These are phyloP conservation scores for Heteromurus nitidus DNA, from an alignment of 2,888 invertebrate genomes.

Conservation along the genomic window DNA sequence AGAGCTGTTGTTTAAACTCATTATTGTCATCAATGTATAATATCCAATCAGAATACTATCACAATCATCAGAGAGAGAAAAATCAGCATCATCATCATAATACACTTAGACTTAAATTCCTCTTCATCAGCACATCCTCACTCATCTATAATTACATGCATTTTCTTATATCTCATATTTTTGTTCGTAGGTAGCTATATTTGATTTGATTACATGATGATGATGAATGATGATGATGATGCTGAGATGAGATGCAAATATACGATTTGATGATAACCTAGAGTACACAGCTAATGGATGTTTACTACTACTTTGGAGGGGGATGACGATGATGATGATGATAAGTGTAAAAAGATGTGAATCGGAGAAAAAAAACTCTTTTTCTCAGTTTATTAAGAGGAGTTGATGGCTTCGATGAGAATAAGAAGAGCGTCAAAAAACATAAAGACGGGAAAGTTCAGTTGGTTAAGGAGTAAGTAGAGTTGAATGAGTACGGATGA, in stretches of 20 bases:
- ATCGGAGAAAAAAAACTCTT: too few relatives aligned
- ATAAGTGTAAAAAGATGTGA: too few relatives aligned
- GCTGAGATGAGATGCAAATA: neutral
- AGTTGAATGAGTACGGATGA: conserved; percentile 23
- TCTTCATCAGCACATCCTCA: conserved; percentile 10
- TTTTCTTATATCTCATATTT: neutral
- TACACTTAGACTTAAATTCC: too few relatives aligned
- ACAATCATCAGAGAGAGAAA: too few relatives aligned
- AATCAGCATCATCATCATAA: neutral
- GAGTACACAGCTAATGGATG: too few relatives aligned
- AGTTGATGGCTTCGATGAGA: too few relatives aligned
- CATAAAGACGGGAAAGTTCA: conserved; percentile 10
- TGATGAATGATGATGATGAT: conserved; percentile 2
- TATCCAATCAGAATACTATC: neutral
- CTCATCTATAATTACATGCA: neutral
- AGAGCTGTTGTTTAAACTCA: conserved; percentile 1
- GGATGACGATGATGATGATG: too few relatives aligned
- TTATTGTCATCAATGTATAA: conserved; percentile 44
- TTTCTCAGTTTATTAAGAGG: too few relatives aligned
- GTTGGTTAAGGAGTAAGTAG: conserved; percentile 26
- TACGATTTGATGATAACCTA: too few relatives aligned
- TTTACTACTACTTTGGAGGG: too few relatives aligned
- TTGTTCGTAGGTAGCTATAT: neutral
- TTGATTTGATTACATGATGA: conserved; percentile 1
- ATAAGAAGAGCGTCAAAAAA: too few relatives aligned